These are phyloP conservation scores for Phengaris alcon DNA, from an alignment of 2,888 invertebrate genomes.

Conservation along the genomic window DNA sequence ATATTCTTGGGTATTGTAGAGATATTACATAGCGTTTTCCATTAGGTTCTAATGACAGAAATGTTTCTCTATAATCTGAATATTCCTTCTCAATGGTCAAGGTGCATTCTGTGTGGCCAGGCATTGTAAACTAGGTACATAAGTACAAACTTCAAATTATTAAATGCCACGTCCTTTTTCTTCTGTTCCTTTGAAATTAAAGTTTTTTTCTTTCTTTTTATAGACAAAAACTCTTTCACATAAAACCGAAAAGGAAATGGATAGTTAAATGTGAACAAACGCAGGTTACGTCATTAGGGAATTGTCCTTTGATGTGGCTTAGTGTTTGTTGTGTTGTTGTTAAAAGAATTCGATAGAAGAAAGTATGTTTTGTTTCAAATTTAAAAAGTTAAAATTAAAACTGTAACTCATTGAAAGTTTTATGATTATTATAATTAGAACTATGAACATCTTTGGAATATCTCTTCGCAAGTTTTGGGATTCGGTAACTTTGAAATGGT, in stretches of 20 bases:
- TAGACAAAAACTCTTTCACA: background rate
- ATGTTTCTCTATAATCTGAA: no score
- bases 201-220: no score
- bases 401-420: background rate
- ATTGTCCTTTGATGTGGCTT: slow-evolving; percentile 19
- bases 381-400: no score
- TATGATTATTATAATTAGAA: background rate
- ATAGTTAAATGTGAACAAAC: slow-evolving; percentile 23
- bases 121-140: no score
- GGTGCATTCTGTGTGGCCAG: no score
- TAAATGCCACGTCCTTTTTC: no score
- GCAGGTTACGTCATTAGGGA: background rate
- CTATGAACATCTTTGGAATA: background rate
- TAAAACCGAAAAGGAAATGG: slow-evolving; percentile 11
- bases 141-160: no score
- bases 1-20: no score
- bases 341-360: slow-evolving; percentile 1
- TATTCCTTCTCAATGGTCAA: no score
- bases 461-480: background rate
- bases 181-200: no score
- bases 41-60: no score
- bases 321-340: slow-evolving; percentile 6
- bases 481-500: background rate
- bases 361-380: background rate
- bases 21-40: no score